Percentiles rank a stretch among this genome's conserved stretches.
phyloP scores from a whole-genome alignment of 2,113 vertebrate species.

The Osmerus eperlanus region DNA sequence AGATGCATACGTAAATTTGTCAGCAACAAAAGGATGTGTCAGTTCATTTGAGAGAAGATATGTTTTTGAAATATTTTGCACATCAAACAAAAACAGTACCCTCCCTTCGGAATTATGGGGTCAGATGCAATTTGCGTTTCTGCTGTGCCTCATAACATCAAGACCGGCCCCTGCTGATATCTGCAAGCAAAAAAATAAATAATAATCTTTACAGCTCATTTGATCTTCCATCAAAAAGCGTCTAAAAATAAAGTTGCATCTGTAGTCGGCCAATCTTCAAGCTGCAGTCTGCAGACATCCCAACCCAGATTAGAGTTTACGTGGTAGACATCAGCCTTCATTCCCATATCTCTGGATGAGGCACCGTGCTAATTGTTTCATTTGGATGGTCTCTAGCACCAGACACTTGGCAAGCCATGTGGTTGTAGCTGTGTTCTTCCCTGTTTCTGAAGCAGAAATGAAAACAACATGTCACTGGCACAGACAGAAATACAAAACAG shows the following conservation, averaged over 20 bases:
- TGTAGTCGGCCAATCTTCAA: conserved; percentile 29
- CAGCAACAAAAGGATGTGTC: conserved; percentile 18
- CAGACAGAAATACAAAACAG: conserved; percentile 9
- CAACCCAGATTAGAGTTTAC: conserved; percentile 31
- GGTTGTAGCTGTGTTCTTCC: conserved; percentile 43
- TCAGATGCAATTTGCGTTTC: conserved; percentile 40
- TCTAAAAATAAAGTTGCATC: conserved; percentile 45
- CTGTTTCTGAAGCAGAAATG: conserved; percentile 19
- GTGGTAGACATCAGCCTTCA: conserved; percentile 33
- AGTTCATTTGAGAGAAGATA: conserved; percentile 30
- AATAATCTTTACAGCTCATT: conserved; percentile 43
- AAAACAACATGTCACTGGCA: conserved; percentile 12
- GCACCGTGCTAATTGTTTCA: conserved; percentile 61
- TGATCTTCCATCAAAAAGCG: conserved; percentile 45
- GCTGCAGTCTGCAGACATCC: conserved; percentile 37
- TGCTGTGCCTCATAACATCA: conserved; percentile 29
- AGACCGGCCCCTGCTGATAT: conserved; percentile 28
- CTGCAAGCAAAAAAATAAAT: conserved; percentile 21
- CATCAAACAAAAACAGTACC: conserved; percentile 24
- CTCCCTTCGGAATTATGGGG: conserved; percentile 19
- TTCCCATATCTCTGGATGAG: conserved; percentile 60
- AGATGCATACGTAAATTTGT: conserved; percentile 18
- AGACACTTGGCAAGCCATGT: conserved; percentile 51
- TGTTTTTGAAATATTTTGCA: conserved; percentile 23
- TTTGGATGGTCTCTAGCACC: conserved; percentile 39